These are phyloP conservation scores for Phortica magna DNA, from an alignment of 2,888 invertebrate genomes.

Conservation along the genomic window DNA sequence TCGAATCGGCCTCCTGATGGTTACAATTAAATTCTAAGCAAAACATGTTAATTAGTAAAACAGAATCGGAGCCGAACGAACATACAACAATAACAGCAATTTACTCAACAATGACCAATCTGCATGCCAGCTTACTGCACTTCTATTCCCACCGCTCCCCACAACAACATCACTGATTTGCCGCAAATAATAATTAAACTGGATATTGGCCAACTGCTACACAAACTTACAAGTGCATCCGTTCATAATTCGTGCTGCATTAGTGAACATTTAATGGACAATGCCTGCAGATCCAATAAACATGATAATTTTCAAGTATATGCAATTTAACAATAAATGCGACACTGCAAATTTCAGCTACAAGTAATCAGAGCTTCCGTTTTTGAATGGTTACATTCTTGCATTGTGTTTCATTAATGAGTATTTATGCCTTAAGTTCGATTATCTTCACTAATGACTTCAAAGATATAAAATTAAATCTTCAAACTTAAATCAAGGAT, in stretches of 20 bases:
- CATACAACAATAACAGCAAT: too few relatives aligned
- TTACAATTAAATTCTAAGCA: too few relatives aligned
- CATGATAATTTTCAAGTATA: slow-evolving; percentile 21
- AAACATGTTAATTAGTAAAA: too few relatives aligned
- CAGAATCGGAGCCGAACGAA: too few relatives aligned
- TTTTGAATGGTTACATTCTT: slow-evolving; percentile 5
- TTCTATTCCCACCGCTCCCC: too few relatives aligned
- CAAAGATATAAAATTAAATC: background rate
- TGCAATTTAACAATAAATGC: background rate
- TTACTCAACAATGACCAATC: too few relatives aligned
- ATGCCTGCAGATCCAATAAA: slow-evolving; percentile 28
- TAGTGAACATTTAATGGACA: slow-evolving; percentile 26
- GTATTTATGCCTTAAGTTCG: slow-evolving; percentile 4
- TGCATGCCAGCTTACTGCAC: too few relatives aligned
- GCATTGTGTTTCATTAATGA: background rate
- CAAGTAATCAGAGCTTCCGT: slow-evolving; percentile 28
- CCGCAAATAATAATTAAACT: background rate
- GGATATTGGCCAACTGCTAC: background rate
- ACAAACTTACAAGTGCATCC: background rate
- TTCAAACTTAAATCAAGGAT: too few relatives aligned
- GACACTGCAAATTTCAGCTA: slow-evolving; percentile 8
- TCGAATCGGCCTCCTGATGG: too few relatives aligned
- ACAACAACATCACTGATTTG: background rate
- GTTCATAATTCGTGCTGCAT: slow-evolving; percentile 29
- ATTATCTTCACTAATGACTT: background rate